Evolutionary conservation across 1,140 invertebrate genomes (phyloP), one percentile per base, ranked within the genome.

Genomic region (Acromyrmex charruanus): DNA sequence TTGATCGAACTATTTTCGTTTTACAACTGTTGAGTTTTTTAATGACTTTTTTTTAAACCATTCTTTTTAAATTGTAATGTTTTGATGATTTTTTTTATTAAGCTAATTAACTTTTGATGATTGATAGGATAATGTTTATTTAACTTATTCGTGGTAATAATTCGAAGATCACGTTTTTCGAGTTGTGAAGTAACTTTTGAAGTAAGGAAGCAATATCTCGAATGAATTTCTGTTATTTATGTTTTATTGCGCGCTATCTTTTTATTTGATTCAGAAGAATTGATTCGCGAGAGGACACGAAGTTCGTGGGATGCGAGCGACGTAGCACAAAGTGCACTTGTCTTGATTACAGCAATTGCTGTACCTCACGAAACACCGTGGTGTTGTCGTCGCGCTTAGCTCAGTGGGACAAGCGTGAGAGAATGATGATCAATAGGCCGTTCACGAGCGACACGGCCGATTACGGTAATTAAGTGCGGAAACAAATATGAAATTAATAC

Each of bases 391-490:
- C 4, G n/a, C n/a, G 61, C n/a, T 35, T 44, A 68, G 63, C 49
- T 25, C 44, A 7, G 4, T 51, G 44, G 77, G 63, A 80, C 28
- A 14, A 55, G 63, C 49, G 77, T 53, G 49, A 28, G 55, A 44
- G 39, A 55, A 74, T 28, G 53, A 74, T 61, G 80, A 84, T 84
- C 80, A 69, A 84, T 84, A 84, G 53, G 77, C 58, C 28, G 80
- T n/a, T 85, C 53, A 35, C 21, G 35, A 44, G 69, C 68, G 69
- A 72, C 72, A 39, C 59, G n/a, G 53, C 25, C 68, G 65, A 63
- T 82, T 87, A 87, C 71, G 55, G 69, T 35, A 84, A 75, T 87
- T 87, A 75, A 87, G 71, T 59, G 49, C 69, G 61, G 79, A 74
- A 51, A 59, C 71, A 74, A 69, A 86, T 58, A 84, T 55, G 79